Percentiles rank a stretch among this genome's conserved stretches.
These are phyloP conservation scores for Sinhomidia bicolor DNA, from an alignment of 2,888 invertebrate genomes.

Conservation along the genomic window DNA sequence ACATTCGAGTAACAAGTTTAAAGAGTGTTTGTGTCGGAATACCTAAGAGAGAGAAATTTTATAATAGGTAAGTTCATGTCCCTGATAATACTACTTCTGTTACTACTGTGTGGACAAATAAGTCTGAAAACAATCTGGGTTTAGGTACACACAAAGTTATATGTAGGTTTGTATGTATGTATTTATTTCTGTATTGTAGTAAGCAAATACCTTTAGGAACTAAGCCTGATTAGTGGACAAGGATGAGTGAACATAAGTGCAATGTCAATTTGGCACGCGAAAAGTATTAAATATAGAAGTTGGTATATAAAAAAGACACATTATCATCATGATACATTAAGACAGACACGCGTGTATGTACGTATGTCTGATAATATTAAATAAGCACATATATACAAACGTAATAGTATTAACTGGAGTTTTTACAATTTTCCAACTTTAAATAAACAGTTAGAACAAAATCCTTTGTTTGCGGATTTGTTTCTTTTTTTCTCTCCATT, in stretches of 20 bases:
- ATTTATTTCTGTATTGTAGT: constrained; percentile 43
- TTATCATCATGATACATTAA: constrained; percentile 45
- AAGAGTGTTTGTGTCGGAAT: constrained; percentile 7
- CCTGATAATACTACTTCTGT: background rate
- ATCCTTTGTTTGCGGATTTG: constrained; percentile 71
- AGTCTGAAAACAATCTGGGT: background rate
- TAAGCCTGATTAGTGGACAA: constrained; percentile 74
- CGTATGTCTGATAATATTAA: too few relatives aligned
- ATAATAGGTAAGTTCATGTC: too few relatives aligned
- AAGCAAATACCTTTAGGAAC: constrained; percentile 67
- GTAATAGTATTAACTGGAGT: constrained; percentile 51
- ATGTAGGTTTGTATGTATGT: too few relatives aligned
- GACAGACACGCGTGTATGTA: too few relatives aligned
- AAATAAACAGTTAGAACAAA: constrained; percentile 70
- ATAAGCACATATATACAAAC: constrained; percentile 24
- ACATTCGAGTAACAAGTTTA: constrained; percentile 30
- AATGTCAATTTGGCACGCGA: constrained; percentile 75
- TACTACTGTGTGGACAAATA: constrained; percentile 5
- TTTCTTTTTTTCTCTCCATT: constrained; percentile 47
- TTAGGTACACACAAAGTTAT: too few relatives aligned
- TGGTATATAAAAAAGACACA: constrained; percentile 44
- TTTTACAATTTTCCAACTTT: constrained; percentile 60
- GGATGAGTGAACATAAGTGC: constrained; percentile 74
- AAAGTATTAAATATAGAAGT: constrained; percentile 63
- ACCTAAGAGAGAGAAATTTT: background rate